Evolutionary conservation across 1,140 invertebrate species (phyloP), one percentile per base, ranked within the genome.

Genomic region (Drosophila seguyi): DNA sequence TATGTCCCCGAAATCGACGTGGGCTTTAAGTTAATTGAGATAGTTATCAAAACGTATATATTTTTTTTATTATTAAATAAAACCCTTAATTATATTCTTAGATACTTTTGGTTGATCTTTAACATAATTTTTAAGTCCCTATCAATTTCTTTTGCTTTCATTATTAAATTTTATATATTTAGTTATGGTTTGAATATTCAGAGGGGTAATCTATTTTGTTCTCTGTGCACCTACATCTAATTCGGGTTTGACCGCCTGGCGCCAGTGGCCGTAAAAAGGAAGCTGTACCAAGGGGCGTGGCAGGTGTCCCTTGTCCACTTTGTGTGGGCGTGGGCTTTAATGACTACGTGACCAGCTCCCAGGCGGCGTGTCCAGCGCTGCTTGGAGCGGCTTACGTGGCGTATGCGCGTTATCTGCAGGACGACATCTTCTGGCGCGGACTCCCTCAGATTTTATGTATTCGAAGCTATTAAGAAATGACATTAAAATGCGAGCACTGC

Each of bases 401-500:
- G 85, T 90, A 90, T 90, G 69, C 71, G 85, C 81, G 66, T 90
- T 90, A 90, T 90, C 86, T 75, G 74, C 61, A 39, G 47, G 42
- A 81, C 41, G 81, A 48, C 77, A 88, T 88, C 86, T 90, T 85
- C 66, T 56, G 50, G 56, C 18, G 34, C 27, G 29, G 5, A 20
- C 58, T 58, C 44, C 57, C 66, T 63, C 66, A 66, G 80, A 88
- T 87, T 88, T 81, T 78, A 76, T 77, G 75, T 90, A 90, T 85
- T 84, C 80, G 79, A 62, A 79, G 85, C 85, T 90, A 90, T 90
- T 90, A 90, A 90, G 85, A 90, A 90, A 90, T 85, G 81, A 90
- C 84, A 88, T 90, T 75, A 88, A 87, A 87, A 87, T 61, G 45
- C 60, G 77, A 84, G 68, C 68, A 65, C 34, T 38, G 61, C 74